phyloP scores from a whole-genome alignment of 2,797 vertebrate genomes.

The Choloepus didactylus region DNA sequence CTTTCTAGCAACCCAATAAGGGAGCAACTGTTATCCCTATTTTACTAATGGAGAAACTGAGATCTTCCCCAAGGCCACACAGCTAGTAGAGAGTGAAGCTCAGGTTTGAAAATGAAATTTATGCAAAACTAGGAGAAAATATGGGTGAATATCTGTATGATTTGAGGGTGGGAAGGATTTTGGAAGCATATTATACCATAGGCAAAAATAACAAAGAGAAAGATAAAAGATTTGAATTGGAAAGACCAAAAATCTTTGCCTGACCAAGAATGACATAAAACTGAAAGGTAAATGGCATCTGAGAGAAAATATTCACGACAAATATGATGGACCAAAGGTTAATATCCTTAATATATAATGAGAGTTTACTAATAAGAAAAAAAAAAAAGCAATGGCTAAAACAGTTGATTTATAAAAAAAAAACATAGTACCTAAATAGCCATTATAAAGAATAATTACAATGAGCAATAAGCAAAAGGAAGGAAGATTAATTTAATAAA shows the following conservation, averaged over 20 bases:
- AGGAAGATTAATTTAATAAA: neutral
- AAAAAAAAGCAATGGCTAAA: neutral
- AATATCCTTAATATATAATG: neutral
- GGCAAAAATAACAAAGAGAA: conserved; percentile 25
- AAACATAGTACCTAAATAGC: neutral
- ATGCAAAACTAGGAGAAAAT: conserved; percentile 10
- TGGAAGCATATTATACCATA: neutral
- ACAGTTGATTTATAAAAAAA: neutral
- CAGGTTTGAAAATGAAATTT: conserved; percentile 34
- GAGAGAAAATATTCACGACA: neutral
- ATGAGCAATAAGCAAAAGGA: conserved; percentile 10
- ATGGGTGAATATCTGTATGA: neutral
- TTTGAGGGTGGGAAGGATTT: neutral
- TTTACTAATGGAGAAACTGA: neutral
- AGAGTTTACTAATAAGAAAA: neutral
- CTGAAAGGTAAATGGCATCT: conserved; percentile 14
- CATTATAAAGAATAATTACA: conserved; percentile 6
- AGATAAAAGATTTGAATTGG: conserved; percentile 35
- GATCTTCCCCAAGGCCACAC: neutral
- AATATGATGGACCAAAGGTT: neutral
- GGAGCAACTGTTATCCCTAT: neutral
- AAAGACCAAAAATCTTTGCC: neutral
- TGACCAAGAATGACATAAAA: neutral
- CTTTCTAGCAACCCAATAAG: neutral
- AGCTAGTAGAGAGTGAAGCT: neutral